Evolutionary conservation across 2,797 vertebrate species (phyloP), one percentile per base, ranked within the genome.

Genomic region (Salarias fasciatus): DNA sequence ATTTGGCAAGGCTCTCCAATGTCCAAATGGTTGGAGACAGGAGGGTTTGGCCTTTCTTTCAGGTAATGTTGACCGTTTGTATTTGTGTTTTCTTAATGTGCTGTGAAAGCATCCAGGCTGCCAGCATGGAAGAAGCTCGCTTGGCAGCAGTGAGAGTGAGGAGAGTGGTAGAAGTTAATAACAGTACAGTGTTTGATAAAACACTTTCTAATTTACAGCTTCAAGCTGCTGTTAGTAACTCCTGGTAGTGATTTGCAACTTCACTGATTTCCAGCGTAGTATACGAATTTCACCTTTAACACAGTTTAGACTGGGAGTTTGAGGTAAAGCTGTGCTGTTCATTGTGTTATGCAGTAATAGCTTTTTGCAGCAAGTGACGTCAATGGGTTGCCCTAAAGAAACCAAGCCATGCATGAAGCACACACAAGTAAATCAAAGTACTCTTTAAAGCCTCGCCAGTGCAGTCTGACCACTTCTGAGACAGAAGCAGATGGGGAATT

Each of bases 401-500:
- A 33, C 9, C 0, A 42, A 45, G 62, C 63, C 52, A 69, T 4
- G 6, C 55, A 63, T 38, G 36, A 28, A 46, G 44, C 38, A 65
- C 12, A 58, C 41, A 48, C 3, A 37, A 41, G 36, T 15, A 28
- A 14, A 30, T 31, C 53, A 4, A 45, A 71, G 28, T 40, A 30
- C 47, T 63, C 10, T 38, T 38, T 38, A 7, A 42, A 38, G 4
- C 6, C 47, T 47, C 54, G 24, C 4, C 6, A 29, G 0, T 2
- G 6, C 13, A 0, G 31, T 41, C 24, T 3, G 8, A 30, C 13
- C 15, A 15, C 6, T 14, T 15, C 11, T 18, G 35, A 37, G 13
- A 58, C 24, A 42, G 29, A 11, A 43, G 24, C 2, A 14, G 33
- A 30, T 36, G 4, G 5, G 18, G 24, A 49, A 11, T 36, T 24